Evolutionary conservation across 1,140 invertebrate species (phyloP).

Genomic region (Hermatobates lingyangjiaoensis): DNA sequence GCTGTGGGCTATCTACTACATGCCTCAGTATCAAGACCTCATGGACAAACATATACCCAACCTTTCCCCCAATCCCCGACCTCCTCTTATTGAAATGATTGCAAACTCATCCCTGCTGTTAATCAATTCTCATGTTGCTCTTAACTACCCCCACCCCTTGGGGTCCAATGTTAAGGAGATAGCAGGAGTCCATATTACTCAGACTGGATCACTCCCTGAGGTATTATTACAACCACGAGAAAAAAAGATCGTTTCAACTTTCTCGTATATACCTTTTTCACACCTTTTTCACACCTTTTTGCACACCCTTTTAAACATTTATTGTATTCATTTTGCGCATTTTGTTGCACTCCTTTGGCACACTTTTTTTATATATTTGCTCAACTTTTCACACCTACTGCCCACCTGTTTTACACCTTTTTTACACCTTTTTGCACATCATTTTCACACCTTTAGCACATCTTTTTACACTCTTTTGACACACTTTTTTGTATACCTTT

Average conservation of each 20-base stretch:
- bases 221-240: too few relatives aligned
- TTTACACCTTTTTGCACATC: too few relatives aligned
- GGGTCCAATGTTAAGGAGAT: constrained; percentile 32
- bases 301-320: neutral
- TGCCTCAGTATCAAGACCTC: constrained; percentile 1
- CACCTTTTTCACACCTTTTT: neutral
- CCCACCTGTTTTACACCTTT: too few relatives aligned
- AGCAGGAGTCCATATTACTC: constrained; percentile 33
- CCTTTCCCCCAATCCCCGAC: constrained; percentile 9
- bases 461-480: too few relatives aligned
- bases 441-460: too few relatives aligned
- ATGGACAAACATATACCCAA: constrained; percentile 9
- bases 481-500: too few relatives aligned
- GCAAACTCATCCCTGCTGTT: constrained; percentile 1
- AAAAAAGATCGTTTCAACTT: neutral
- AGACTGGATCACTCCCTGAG: constrained; percentile 9
- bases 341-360: neutral
- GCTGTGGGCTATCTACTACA: neutral
- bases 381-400: too few relatives aligned
- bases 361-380: too few relatives aligned
- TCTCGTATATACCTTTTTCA: neutral
- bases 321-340: neutral
- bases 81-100: neutral
- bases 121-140: constrained; percentile 31
- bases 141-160: constrained; percentile 27